A percentile compares a stretch with the other conserved stretches of the same genome.
Evolutionary conservation across 2,113 vertebrate genomes (phyloP).

Genomic region (Grammomys dolichurus): DNA sequence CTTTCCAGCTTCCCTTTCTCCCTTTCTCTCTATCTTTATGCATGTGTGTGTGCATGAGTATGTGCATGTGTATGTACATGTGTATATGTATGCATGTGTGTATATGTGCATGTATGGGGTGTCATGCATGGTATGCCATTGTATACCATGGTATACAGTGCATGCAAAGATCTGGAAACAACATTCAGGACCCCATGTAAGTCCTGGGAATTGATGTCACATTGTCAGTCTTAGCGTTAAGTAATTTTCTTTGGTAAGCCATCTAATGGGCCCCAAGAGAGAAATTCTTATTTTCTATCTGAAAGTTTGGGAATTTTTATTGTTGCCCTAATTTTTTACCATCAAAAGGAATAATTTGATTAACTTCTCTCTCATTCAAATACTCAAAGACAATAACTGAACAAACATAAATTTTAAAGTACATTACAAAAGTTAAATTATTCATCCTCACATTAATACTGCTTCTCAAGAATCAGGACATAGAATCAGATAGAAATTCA

Average conservation of each 20-base stretch:
- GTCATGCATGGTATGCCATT: too few species aligned
- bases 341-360: not conserved
- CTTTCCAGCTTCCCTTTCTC: not conserved
- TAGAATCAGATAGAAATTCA: not conserved
- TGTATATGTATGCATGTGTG: not conserved
- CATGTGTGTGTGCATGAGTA: not conserved
- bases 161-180: not conserved
- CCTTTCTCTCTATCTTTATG: not conserved
- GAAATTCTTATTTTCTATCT: not conserved
- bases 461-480: not conserved
- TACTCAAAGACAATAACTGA: not conserved
- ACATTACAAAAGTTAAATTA: not conserved
- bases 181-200: not conserved
- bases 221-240: not conserved
- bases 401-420: not conserved
- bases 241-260: not conserved
- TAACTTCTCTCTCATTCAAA: not conserved
- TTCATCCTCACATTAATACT: not conserved
- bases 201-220: not conserved
- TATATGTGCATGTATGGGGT: not conserved
- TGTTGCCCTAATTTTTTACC: not conserved
- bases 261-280: not conserved
- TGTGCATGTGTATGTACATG: not conserved
- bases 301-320: not conserved
- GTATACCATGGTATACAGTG: not conserved